These are phyloP conservation scores for Toxotes jaculatrix DNA, from an alignment of 2,113 vertebrate genomes.

Conservation along the genomic window DNA sequence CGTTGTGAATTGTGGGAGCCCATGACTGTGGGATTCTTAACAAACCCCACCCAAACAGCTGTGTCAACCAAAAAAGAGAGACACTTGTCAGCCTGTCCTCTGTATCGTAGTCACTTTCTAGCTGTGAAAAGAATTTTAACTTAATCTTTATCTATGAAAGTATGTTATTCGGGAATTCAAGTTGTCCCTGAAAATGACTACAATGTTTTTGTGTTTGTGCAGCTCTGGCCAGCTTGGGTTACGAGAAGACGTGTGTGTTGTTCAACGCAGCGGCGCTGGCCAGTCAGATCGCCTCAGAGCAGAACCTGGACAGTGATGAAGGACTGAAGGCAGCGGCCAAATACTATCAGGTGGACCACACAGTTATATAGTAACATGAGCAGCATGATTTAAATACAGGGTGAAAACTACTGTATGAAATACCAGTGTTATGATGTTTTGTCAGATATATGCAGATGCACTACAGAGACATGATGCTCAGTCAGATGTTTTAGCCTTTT, in stretches of 20 bases:
- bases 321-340: constrained; percentile 95
- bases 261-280: constrained; percentile 96
- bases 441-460: neutral
- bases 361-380: neutral
- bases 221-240: constrained; percentile 96
- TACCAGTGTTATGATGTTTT: neutral
- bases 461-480: neutral
- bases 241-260: constrained; percentile 97
- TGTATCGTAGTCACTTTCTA: neutral
- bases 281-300: constrained; percentile 97
- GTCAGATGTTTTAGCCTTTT: neutral
- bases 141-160: neutral
- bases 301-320: constrained; percentile 97
- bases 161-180: neutral
- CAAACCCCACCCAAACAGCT: neutral
- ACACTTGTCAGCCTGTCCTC: neutral
- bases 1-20: constrained; percentile 36
- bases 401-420: neutral
- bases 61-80: neutral
- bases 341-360: constrained; percentile 91
- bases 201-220: constrained; percentile 50
- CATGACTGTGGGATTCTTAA: constrained; percentile 30
- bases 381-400: neutral
- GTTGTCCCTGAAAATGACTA: neutral
- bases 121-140: neutral